Evolutionary conservation across 2,113 vertebrate genomes (phyloP), one percentile per base, ranked within the genome.

Genomic region (Cebus imitator): DNA sequence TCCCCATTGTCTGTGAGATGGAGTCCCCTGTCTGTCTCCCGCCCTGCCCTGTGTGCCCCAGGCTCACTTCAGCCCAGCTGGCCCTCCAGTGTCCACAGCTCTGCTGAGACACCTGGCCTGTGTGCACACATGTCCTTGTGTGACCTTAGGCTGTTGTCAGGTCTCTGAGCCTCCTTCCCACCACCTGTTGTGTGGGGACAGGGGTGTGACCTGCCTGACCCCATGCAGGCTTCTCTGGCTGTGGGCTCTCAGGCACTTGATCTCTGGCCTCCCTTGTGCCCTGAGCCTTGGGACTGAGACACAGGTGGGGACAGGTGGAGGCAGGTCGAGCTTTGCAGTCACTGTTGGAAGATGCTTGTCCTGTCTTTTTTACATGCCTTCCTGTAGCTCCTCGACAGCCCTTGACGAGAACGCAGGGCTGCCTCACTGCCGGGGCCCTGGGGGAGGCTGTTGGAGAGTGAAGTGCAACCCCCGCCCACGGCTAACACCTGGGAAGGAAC

Each of bases 11-110:
- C 43, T 75, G 3, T 50, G 52, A 55, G 40, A 2, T 43, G 68
- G 43, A n/a, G 23, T 48, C 76, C 64, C 13, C 81, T 45, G 1
- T 55, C 37, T 58, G 48, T 61, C 43, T 30, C 45, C 13, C 23
- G 32, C 43, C 18, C 2, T 25, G 6, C 16, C 64, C 66, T 3
- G 0, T 3, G 8, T 50, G 40, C 4, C 17, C 27, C 70, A 30
- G 11, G 37, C 0, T 11, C 0, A 6, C 48, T 30, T 16, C 45
- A 82, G 82, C 40, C 88, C 12, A 21, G 11, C 25, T 32, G 6
- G 40, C 37, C 37, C 16, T 30, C 61, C 21, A 73, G 21, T 6
- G 11, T 27, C 20, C n/a, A 35, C 37, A 30, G 27, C 66, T 6
- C 17, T 43, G 35, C 30, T 27, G 0, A 32, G 61, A 18, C 27